These are phyloP conservation scores for Pseudomyrmex pallidus DNA, from an alignment of 1,140 invertebrate genomes.

Conservation along the genomic window DNA sequence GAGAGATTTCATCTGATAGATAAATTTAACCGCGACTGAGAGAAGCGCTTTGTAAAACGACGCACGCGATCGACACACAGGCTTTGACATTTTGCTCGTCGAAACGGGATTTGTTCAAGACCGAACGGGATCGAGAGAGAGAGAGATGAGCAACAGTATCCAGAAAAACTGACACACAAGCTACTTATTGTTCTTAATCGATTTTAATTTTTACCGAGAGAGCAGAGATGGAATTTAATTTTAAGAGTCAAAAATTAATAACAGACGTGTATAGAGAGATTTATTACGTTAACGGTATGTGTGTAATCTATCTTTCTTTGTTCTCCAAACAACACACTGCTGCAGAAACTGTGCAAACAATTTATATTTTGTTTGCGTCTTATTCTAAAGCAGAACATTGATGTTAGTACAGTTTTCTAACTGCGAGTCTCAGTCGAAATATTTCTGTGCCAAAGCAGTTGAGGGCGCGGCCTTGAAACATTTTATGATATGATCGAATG, in stretches of 20 bases:
- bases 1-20: too few species aligned
- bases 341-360: neutral
- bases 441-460: conserved; percentile 22
- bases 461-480: neutral
- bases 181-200: conserved; percentile 14
- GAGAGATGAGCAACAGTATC: conserved; percentile 3
- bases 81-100: conserved; percentile 18
- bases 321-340: neutral
- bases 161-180: neutral
- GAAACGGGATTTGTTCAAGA: conserved; percentile 39
- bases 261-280: conserved; percentile 28
- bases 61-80: neutral
- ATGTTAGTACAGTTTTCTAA: neutral
- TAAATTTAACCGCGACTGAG: neutral
- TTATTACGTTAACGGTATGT: conserved; percentile 33
- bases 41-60: neutral
- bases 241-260: conserved; percentile 23
- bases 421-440: neutral
- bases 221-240: too few species aligned
- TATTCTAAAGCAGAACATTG: neutral
- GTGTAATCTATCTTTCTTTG: neutral
- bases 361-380: neutral
- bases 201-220: conserved; percentile 17
- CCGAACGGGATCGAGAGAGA: neutral
- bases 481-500: conserved; percentile 19